phyloP scores from a whole-genome alignment of 1,140 invertebrate species.

The Drosophila ogumai region DNA sequence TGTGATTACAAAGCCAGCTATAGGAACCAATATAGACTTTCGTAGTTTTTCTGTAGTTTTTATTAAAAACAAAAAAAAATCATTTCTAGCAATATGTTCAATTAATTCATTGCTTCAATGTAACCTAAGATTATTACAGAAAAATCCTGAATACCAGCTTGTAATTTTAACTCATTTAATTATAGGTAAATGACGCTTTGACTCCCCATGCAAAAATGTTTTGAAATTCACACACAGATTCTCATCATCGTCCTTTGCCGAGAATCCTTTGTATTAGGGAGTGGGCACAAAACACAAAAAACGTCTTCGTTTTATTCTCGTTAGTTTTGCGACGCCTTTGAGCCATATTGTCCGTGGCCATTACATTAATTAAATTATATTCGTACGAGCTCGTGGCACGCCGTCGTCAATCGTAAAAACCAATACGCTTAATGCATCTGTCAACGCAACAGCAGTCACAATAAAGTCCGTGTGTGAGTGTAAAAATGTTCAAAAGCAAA shows the following conservation, averaged over 20 bases:
- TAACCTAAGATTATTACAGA: neutral
- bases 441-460: constrained; percentile 21
- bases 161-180: neutral
- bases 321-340: constrained; percentile 34
- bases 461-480: constrained; percentile 35
- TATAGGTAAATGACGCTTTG: neutral
- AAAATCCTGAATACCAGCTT: neutral
- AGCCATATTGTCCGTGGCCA: constrained; percentile 50
- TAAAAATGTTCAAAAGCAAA: constrained; percentile 61
- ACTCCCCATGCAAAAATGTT: neutral
- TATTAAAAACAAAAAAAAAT: too few species aligned
- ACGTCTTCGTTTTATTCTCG: constrained; percentile 15
- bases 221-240: constrained; percentile 14
- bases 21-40: too few species aligned
- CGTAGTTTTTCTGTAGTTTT: too few species aligned
- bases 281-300: constrained; percentile 11
- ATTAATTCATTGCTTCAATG: too few species aligned
- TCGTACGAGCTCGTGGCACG: constrained; percentile 24
- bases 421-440: constrained; percentile 75
- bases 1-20: too few species aligned
- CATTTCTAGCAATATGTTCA: too few species aligned
- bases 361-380: constrained; percentile 79
- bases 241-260: neutral
- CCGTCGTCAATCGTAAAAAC: constrained; percentile 69
- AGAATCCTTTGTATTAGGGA: constrained; percentile 22